phyloP scores from a whole-genome alignment of 2,888 invertebrate species.

The Chrysomela aeneicollis region DNA sequence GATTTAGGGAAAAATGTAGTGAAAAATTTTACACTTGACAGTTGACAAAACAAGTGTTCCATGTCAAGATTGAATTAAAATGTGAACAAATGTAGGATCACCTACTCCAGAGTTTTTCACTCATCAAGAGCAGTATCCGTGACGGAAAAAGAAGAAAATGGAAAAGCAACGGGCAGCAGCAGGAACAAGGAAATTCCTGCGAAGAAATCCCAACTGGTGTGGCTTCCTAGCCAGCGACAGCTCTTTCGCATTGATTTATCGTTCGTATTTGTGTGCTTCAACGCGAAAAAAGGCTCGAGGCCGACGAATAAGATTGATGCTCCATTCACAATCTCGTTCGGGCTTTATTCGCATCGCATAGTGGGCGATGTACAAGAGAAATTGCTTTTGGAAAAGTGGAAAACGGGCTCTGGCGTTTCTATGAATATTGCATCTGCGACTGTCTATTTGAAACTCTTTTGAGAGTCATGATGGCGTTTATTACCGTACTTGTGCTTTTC shows the following conservation, averaged over 20 bases:
- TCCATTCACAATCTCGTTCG: constrained; percentile 54
- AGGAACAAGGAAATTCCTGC: constrained; percentile 37
- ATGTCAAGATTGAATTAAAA: too few relatives aligned
- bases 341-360: constrained; percentile 31
- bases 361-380: constrained; percentile 16
- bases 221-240: constrained; percentile 56
- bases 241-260: constrained; percentile 61
- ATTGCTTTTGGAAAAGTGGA: constrained; percentile 14
- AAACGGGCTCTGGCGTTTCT: background rate
- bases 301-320: constrained; percentile 58
- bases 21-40: too few relatives aligned
- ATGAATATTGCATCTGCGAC: too few relatives aligned
- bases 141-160: constrained; percentile 26
- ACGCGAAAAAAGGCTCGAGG: constrained; percentile 53
- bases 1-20: too few relatives aligned
- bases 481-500: too few relatives aligned
- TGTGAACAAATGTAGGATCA: too few relatives aligned
- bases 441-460: too few relatives aligned
- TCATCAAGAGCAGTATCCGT: background rate
- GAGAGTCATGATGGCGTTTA: too few relatives aligned
- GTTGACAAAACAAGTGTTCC: too few relatives aligned
- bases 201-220: constrained; percentile 42
- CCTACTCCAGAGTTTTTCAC: too few relatives aligned
- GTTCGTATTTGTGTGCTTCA: constrained; percentile 60
- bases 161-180: constrained; percentile 32